Base-by-base conservation (phyloP, 2,888 invertebrate genomes). In the Melanostoma mellinum region DNA sequence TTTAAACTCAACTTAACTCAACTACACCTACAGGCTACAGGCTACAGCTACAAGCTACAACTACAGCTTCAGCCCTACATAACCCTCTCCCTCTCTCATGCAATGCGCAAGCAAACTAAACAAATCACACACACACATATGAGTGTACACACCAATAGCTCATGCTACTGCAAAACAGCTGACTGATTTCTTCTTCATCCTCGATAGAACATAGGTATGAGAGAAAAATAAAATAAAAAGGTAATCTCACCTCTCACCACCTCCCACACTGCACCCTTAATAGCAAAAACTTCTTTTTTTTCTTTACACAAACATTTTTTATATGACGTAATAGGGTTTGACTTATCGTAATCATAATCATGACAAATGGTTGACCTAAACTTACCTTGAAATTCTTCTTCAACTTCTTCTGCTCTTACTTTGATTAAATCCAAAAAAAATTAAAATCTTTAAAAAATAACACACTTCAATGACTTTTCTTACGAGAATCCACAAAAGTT, bases 131-230 rank as follows among this genome's bases (percentile, higher is more conserved):
- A 33, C 71, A 48, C 50, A 40, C 35, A 50, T 20, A 20, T 20
- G 20, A n/a, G n/a, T n/a, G n/a, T n/a, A n/a, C n/a, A n/a, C n/a
- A n/a, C n/a, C n/a, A n/a, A n/a, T 20, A 20, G 20, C 20, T 20
- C 50, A 71, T 20, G 0, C n/a, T 33, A 32, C 36, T n/a, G 20
- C 33, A 58, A 53, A 82, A 82, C 82, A 82, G 82, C 82, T 82
- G 82, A 82, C 69, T 82, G 61, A 53, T 72, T 61, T 76, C 67
- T 72, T 46, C 61, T 63, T 63, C 76, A 46, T 73, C 81, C 6
- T 10, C 8, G n/a, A 33, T 5, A 53, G 20, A 48, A 68, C 42
- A 48, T 5, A 68, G 6, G 8, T 32, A 9, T n/a, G 9, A 46
- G n/a, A 3, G 55, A 36, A 3, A 9, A 38, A 38, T 6, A 8